Conservation (phyloP, 2,113 vertebrate species). For the Paedocypris sp. region DNA sequence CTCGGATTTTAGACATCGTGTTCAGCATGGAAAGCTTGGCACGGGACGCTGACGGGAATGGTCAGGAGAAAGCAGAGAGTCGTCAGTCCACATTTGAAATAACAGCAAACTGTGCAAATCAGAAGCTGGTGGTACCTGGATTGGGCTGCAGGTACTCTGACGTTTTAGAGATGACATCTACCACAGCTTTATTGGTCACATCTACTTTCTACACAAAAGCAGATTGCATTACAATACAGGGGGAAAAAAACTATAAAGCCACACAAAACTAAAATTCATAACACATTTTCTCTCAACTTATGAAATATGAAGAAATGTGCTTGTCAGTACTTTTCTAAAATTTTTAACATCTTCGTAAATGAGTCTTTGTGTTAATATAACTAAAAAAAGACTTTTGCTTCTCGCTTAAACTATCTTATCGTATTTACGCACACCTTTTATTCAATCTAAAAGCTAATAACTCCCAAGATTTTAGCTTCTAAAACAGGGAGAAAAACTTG, state of each 20-base stretch:
- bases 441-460: no score
- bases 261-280: background rate
- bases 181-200: constrained; percentile 88
- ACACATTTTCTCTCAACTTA: no score
- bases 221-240: constrained; percentile 6
- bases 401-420: no score
- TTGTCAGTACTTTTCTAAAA: no score
- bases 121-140: constrained; percentile 67
- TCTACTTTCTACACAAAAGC: constrained; percentile 81
- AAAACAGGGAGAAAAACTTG: no score
- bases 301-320: no score
- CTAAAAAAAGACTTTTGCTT: no score
- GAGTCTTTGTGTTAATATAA: no score
- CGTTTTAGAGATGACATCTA: constrained; percentile 88
- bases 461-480: no score
- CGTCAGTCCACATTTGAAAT: background rate
- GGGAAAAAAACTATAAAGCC: background rate
- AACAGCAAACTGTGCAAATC: background rate
- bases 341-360: no score
- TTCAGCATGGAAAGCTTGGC: constrained; percentile 96
- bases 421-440: no score
- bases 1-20: constrained; percentile 94
- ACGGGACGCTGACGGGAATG: constrained; percentile 69
- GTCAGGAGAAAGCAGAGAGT: background rate
- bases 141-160: constrained; percentile 97